phyloP scores from a whole-genome alignment of 2,888 invertebrate species.

The Byasa hedistus region DNA sequence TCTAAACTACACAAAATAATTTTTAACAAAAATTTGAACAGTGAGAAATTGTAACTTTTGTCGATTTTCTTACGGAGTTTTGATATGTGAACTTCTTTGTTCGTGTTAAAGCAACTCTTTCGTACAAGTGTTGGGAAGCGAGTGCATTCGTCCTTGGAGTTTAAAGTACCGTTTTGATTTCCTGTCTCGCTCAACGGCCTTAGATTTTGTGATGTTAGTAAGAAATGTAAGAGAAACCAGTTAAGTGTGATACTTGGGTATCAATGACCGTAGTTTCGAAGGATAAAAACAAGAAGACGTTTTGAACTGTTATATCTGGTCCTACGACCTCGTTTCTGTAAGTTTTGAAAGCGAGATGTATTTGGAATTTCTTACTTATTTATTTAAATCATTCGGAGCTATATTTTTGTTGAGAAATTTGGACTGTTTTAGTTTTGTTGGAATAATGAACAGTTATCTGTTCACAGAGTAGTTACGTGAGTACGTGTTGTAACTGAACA shows the following conservation, averaged over 20 bases:
- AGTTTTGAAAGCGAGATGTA: constrained; percentile 1
- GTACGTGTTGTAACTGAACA: constrained; percentile 13
- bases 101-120: constrained; percentile 45
- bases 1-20: no score
- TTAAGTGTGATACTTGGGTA: constrained; percentile 61
- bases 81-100: constrained; percentile 44
- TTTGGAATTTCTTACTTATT: constrained; percentile 20
- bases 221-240: constrained; percentile 54
- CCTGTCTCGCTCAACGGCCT: constrained; percentile 44
- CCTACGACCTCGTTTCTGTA: constrained; percentile 51
- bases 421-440: neutral
- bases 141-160: constrained; percentile 73
- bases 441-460: neutral
- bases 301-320: constrained; percentile 52
- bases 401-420: neutral
- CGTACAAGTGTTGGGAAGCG: constrained; percentile 42
- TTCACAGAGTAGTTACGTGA: neutral
- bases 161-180: constrained; percentile 66
- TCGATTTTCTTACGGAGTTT: constrained; percentile 51
- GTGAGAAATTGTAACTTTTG: constrained; percentile 50
- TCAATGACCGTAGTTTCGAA: constrained; percentile 71
- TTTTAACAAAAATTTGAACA: no score
- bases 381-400: constrained; percentile 21
- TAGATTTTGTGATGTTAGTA: constrained; percentile 38
- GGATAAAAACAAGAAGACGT: constrained; percentile 64